Conservation (phyloP, 2,888 invertebrate genomes). For the Eristalinus sepulchralis region DNA sequence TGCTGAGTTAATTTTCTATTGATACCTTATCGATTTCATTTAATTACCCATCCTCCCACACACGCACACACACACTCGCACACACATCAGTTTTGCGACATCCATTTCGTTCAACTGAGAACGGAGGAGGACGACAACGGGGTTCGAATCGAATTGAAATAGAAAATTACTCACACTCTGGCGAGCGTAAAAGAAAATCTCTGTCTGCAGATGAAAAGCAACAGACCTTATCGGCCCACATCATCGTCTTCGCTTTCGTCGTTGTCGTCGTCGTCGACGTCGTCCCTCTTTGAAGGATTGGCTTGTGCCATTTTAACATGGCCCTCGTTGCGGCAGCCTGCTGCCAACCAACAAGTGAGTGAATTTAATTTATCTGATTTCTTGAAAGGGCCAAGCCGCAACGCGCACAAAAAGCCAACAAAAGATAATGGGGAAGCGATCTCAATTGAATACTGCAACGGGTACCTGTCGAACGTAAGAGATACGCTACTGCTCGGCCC, state of each 20-base stretch:
- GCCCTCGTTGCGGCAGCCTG: conserved; percentile 17
- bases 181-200: conserved; percentile 44
- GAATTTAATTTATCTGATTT: conserved; percentile 70
- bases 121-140: background rate
- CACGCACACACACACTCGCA: background rate
- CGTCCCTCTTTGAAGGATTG: conserved; percentile 31
- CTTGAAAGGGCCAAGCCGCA: conserved; percentile 11
- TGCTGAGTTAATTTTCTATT: conserved; percentile 35
- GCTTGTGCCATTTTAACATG: conserved; percentile 31
- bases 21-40: conserved; percentile 61
- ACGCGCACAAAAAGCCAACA: conserved; percentile 27
- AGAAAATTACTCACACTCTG: conserved; percentile 65
- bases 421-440: conserved; percentile 64
- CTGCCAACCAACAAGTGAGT: conserved; percentile 64
- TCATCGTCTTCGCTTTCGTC: conserved; percentile 15
- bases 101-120: background rate
- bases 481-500: background rate
- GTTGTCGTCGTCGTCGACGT: background rate
- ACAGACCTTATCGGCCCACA: conserved; percentile 61
- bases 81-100: background rate
- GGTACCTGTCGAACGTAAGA: conserved; percentile 48
- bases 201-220: conserved; percentile 61
- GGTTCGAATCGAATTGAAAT: conserved; percentile 17
- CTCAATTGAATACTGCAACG: conserved; percentile 68
- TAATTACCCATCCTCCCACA: conserved; percentile 57